phyloP scores from a whole-genome alignment of 2,888 invertebrate species.

The Pycnomerus fuliginosus region DNA sequence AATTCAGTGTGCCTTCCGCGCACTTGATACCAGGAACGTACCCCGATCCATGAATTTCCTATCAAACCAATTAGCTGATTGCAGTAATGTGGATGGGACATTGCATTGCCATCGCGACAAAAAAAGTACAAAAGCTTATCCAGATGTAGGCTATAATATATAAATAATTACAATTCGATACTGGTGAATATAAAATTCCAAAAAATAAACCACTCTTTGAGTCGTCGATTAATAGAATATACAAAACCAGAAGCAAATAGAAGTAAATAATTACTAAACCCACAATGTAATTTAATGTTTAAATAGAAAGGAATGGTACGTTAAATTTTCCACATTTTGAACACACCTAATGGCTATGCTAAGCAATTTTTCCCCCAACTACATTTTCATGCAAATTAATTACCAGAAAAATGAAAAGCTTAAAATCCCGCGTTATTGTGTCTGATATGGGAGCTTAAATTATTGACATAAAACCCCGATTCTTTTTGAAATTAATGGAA shows the following conservation, averaged over 20 bases:
- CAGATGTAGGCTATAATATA: no score
- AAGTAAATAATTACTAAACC: background rate
- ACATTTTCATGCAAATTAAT: conserved; percentile 36
- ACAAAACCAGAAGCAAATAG: no score
- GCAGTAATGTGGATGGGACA: no score
- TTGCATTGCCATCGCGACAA: no score
- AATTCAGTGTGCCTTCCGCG: no score
- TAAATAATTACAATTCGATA: no score
- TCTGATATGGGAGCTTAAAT: conserved; percentile 18
- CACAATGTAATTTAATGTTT: conserved; percentile 23
- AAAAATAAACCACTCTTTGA: no score
- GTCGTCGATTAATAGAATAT: no score
- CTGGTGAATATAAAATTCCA: no score
- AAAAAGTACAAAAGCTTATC: no score
- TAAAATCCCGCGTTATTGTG: conserved; percentile 10
- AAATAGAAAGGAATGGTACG: conserved; percentile 19
- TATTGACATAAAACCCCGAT: conserved; percentile 17
- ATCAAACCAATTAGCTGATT: conserved; percentile 18
- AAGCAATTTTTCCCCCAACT: conserved; percentile 22
- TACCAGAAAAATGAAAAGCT: conserved; percentile 24
- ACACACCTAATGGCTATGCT: conserved; percentile 23
- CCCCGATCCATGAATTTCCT: conserved; percentile 16
- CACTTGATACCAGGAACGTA: background rate
- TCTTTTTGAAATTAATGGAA: conserved; percentile 15
- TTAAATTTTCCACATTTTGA: conserved; percentile 19